Conservation (phyloP, 2,113 vertebrate species). For the Bufo gargarizans region DNA sequence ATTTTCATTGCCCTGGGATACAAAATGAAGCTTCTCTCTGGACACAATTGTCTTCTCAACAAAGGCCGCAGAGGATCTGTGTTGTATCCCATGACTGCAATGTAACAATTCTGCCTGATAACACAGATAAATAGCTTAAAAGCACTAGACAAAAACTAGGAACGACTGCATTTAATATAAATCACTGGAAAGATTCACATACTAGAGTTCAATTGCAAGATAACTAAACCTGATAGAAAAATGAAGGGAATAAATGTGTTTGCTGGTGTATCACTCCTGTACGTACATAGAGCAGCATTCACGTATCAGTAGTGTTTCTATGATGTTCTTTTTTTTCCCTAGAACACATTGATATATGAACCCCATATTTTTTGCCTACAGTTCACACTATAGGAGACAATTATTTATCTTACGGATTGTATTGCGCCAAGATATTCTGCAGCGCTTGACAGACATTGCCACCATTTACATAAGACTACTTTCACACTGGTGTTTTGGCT, state of each 20-base stretch:
- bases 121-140: constrained; percentile 20
- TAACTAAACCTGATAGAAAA: not conserved
- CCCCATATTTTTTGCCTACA: too few relatives aligned
- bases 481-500: too few relatives aligned
- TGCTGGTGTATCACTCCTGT: not conserved
- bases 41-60: constrained; percentile 22
- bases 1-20: constrained; percentile 29
- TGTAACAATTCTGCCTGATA: constrained; percentile 3
- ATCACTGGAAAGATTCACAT: not conserved
- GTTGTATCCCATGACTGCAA: constrained; percentile 9
- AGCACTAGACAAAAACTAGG: not conserved
- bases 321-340: too few relatives aligned
- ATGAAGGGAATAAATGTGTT: not conserved
- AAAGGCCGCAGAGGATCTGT: constrained; percentile 5
- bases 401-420: not conserved
- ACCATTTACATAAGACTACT: not conserved
- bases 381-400: not conserved
- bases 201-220: not conserved
- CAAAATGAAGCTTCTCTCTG: constrained; percentile 16
- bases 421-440: not conserved
- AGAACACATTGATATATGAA: not conserved
- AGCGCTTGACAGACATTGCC: not conserved
- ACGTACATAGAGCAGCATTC: not conserved
- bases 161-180: not conserved
- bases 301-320: not conserved